Base-by-base conservation (phyloP, 1,140 invertebrate genomes). In the Halyomorpha halys region DNA sequence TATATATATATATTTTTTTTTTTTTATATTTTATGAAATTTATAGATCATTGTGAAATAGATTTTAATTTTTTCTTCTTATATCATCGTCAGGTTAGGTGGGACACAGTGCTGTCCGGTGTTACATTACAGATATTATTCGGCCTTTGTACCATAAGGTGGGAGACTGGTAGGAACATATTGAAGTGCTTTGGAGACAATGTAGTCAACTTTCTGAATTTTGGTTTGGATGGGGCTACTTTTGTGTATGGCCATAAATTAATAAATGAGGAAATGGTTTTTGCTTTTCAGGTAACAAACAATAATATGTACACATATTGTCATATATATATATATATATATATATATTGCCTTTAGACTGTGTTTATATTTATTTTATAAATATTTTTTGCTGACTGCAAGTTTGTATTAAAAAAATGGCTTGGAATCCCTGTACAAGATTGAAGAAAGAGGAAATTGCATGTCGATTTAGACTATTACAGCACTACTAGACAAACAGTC, bases 121-220 rank as follows among this genome's bases (percentile, higher is more conserved):
- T 96, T 3, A 77, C 83, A 0, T 74, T 96, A 11, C 95, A 98
- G 78, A 91, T 97, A 70, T 54, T 84, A 1, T 83, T 98, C 65
- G 95, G 90, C 0, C 69, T 97, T 0, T 67, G 96, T 2, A 90
- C 92, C 61, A 86, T 98, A 59, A 81, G 90, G 68, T 96, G 90
- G 86, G 71, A 81, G 0, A 76, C 83, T 44, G 94, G 95, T 0
- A 79, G 86, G 56, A 71, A 77, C 0, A 82, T 91, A 18, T 86
- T 97, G 63, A 74, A 86, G 66, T 96, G 91, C 72, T 72, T 94
- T 45, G 89, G 91, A 1, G 77, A 87, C 65, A 87, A 89, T 76
- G 83, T 87, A 14, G 81, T 85, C 15, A 82, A 80, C 0, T 97
- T 98, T 72, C 74, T 98, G 19, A 76, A 79, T 3, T 94, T 86